Conservation (phyloP, 2,888 invertebrate species). For the Elgonia sp. region DNA sequence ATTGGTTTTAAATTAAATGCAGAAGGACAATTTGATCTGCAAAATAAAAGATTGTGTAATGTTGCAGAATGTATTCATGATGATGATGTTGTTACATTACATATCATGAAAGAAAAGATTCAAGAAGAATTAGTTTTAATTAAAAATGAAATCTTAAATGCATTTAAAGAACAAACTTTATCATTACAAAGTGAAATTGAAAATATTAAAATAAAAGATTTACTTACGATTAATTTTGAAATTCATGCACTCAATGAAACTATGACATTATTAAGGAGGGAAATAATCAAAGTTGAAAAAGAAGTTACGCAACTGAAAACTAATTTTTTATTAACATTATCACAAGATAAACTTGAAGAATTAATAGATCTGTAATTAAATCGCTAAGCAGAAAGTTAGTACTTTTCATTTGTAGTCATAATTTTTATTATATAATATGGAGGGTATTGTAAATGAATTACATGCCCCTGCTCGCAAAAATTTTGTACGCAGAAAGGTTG, state of each 20-base stretch:
- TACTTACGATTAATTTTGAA: not conserved
- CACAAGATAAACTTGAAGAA: too few species aligned
- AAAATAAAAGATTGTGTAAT: conserved; percentile 7
- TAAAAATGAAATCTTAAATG: not conserved
- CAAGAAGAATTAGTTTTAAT: not conserved
- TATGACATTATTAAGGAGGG: too few species aligned
- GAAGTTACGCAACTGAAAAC: too few species aligned
- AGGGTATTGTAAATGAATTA: not conserved
- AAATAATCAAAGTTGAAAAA: too few species aligned
- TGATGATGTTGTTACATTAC: not conserved
- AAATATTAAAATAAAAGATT: not conserved
- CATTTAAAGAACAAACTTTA: not conserved
- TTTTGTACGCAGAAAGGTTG: not conserved
- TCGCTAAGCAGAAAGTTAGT: too few species aligned
- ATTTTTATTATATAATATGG: not conserved
- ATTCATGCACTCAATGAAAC: too few species aligned
- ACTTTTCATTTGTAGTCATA: not conserved
- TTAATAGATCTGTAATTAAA: too few species aligned
- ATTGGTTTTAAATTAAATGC: conserved; percentile 6
- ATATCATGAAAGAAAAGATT: too few species aligned
- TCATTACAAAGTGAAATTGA: not conserved
- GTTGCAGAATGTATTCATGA: not conserved
- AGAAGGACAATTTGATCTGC: conserved; percentile 8
- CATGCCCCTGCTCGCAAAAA: not conserved
- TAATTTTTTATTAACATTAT: too few species aligned